Evolutionary conservation across 2,888 invertebrate species (phyloP), one percentile per base, ranked within the genome.

Genomic region (Hydraecia micacea): DNA sequence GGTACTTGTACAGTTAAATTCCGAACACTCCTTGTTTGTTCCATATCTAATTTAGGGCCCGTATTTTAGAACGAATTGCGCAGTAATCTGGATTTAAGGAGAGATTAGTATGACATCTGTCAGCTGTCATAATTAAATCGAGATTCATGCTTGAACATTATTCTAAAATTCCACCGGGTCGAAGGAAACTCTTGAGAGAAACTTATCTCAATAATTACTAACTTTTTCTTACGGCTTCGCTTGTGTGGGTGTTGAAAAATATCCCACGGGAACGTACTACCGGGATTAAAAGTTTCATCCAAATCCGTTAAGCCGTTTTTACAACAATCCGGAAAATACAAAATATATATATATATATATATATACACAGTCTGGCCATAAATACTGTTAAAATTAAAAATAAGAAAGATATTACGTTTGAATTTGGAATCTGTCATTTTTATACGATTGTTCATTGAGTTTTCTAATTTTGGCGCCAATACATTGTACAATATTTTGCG

Each of bases 21-120:
- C n/a, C 39, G 39, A 82, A 72, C 15, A 42, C 15, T 69, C 39
- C 28, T 75, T 60, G 65, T 81, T 81, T 65, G 58, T 66, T 60
- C 28, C 52, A 36, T 66, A 36, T 52, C 0, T 32, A 36, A 52
- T 32, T 79, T 11, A n/a, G 11, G 2, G 1, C 11, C 6, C 21
- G 2, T 8, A 66, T 75, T 80, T n/a, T 71, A 52, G 49, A 52
- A 52, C n/a, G 32, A 42, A 70, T 65, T 58, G 7, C 28, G 21
- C 21, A 65, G 18, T 49, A 46, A 32, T 39, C 28, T 55, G 2
- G 7, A 15, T 62, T 62, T 18, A 1, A 46, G 13, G 4, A 65
- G 15, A 72, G 4, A 62, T 62, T n/a, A 62, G 49, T 42, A 52
- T 15, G 11, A 78, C 32, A 36, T 70, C 52, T 70, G 70, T 25